Percentiles rank a stretch among this genome's conserved stretches.
These are phyloP conservation scores for Prionace glauca DNA, from an alignment of 2,797 vertebrate genomes.

Conservation along the genomic window DNA sequence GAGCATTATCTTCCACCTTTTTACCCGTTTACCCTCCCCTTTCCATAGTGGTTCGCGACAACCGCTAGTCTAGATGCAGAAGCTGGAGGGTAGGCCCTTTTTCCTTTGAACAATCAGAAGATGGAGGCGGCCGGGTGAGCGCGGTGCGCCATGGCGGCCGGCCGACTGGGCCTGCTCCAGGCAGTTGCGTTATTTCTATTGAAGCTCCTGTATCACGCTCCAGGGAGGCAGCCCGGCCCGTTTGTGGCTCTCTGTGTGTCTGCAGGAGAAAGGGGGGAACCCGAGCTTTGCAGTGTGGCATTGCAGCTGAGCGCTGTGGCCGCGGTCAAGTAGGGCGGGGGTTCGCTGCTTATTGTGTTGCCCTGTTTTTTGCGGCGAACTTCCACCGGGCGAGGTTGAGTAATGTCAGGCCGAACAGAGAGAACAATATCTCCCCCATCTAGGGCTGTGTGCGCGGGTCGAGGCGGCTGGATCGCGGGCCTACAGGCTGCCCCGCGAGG, in stretches of 20 bases:
- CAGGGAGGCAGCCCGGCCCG: neutral
- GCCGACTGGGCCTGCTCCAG: neutral
- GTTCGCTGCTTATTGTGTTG: neutral
- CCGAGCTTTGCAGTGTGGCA: neutral
- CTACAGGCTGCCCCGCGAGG: neutral
- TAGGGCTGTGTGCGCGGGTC: neutral
- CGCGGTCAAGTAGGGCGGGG: too few relatives aligned
- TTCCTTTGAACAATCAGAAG: neutral
- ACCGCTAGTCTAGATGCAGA: neutral
- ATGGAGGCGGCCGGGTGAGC: conserved; percentile 17
- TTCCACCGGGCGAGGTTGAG: neutral
- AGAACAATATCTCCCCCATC: neutral
- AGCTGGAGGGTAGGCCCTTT: neutral
- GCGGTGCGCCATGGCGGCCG: conserved; percentile 23
- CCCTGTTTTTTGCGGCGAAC: neutral
- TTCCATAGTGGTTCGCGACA: neutral
- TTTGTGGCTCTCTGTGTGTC: too few relatives aligned
- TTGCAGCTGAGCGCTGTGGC: neutral
- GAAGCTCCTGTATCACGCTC: neutral
- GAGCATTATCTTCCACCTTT: neutral
- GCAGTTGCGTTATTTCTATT: neutral
- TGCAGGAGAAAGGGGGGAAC: neutral
- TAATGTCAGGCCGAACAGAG: neutral
- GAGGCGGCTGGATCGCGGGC: neutral
- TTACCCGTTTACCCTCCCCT: neutral